These are phyloP conservation scores for Hypotaenidia okinawae DNA, from an alignment of 2,797 vertebrate genomes.

Conservation along the genomic window DNA sequence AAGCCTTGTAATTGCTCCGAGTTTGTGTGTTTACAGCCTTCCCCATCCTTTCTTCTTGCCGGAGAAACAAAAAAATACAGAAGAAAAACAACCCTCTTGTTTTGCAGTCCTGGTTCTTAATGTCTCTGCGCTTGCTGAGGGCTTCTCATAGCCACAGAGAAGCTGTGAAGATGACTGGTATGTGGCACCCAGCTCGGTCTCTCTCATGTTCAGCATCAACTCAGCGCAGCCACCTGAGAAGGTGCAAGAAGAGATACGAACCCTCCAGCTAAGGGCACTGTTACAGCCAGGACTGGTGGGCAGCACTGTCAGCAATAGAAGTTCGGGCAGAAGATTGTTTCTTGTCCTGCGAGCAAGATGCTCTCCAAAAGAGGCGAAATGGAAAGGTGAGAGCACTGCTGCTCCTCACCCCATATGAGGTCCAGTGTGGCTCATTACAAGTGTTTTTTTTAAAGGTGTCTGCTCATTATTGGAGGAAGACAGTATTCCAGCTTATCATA, in stretches of 20 bases:
- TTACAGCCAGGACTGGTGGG: background rate
- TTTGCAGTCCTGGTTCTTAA: background rate
- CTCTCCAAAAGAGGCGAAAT: background rate
- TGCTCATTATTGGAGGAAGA: background rate
- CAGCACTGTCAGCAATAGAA: background rate
- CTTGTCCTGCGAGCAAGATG: background rate
- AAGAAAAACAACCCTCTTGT: rapidly evolving
- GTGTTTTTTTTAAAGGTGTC: background rate
- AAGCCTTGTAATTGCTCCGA: background rate
- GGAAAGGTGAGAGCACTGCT: background rate
- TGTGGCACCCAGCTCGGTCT: rapidly evolving
- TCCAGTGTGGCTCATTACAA: background rate
- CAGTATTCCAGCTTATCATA: background rate
- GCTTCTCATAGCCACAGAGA: rapidly evolving
- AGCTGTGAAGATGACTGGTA: background rate
- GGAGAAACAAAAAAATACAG: background rate
- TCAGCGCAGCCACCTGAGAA: background rate
- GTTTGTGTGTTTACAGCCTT: background rate
- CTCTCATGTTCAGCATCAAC: background rate
- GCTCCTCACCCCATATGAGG: background rate
- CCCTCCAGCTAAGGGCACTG: background rate
- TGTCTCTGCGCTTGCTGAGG: background rate
- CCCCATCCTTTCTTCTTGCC: background rate
- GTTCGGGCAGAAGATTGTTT: no score
- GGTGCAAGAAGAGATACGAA: rapidly evolving